Conservation (phyloP, 2,113 vertebrate genomes). For the Empidonax traillii region DNA sequence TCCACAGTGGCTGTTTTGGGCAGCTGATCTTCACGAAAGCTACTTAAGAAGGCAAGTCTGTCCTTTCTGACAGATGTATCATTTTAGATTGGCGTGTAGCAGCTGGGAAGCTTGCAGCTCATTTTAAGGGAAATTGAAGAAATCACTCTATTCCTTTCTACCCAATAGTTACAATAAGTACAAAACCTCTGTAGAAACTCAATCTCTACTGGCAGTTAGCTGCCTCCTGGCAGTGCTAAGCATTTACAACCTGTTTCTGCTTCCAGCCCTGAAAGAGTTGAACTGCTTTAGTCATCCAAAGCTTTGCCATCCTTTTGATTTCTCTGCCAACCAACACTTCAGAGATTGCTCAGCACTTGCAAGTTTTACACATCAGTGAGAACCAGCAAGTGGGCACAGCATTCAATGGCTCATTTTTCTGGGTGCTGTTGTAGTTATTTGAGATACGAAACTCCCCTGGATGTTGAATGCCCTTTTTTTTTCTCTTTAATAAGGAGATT, state of each 20-base stretch:
- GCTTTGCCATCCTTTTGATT: background rate
- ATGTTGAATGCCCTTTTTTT: background rate
- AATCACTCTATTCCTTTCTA: background rate
- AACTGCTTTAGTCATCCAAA: background rate
- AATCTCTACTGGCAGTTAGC: background rate
- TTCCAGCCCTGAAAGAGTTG: background rate
- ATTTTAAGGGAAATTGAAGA: background rate
- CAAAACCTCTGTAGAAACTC: background rate
- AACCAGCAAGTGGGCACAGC: background rate
- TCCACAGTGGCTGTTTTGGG: background rate
- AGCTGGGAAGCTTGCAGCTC: background rate
- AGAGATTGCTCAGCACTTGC: background rate
- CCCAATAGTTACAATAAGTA: background rate
- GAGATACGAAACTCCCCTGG: background rate
- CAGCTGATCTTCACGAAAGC: background rate
- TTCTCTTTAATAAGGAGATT: background rate
- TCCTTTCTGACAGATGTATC: background rate
- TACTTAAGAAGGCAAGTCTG: background rate
- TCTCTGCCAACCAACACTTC: background rate
- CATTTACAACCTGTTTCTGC: background rate
- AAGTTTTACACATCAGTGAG: background rate
- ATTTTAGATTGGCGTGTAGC: background rate
- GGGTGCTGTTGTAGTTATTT: background rate
- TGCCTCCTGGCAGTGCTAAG: background rate
- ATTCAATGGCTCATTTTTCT: background rate